Evolutionary conservation across 2,888 invertebrate genomes (phyloP), one percentile per base, ranked within the genome.

Genomic region (Lepidochitona cinerea): DNA sequence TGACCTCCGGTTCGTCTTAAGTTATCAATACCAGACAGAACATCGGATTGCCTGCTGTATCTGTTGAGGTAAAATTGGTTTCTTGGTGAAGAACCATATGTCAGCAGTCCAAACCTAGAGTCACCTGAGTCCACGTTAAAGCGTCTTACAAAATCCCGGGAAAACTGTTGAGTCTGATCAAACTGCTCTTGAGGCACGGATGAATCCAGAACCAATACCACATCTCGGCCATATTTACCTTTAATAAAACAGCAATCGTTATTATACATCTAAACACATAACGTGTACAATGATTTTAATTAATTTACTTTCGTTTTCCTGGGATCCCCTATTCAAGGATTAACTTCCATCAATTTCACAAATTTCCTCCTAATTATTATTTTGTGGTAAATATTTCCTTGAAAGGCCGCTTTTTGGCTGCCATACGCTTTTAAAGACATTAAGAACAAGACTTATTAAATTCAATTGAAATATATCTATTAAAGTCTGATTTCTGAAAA

Each of bases 191-290:
- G 75, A 33, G 81, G 77, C 23, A 84, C 83, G 12, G 83, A 78
- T 18, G 83, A 68, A 74, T 85, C 85, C 74, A 85, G 69, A 75
- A 85, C 78, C 68, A 85, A 79, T 64, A 81, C 75, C 7, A 85
- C 52, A 71, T 85, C 84, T 36, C 66, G 2, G 14, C 66, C 66
- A 23, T 49, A n/a, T 49, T 49, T 49, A 23, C 49, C 49, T 49
- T 49, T 7, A 7, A 4, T 4, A 49, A 23, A 64, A 35, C 35
- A 1, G 1, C 36, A 4, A 66, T 5, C 2, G 4, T 18, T 7
- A 7, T n/a, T 49, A 1, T 49, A 7, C 3, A 49, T n/a, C n/a
- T n/a, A n/a, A n/a, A n/a, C n/a, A n/a, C n/a, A n/a, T n/a, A n/a
- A n/a, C n/a, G n/a, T n/a, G n/a, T n/a, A n/a, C n/a, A n/a, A n/a